phyloP scores from a whole-genome alignment of 2,113 vertebrate species.

The Burhinus bistriatus region DNA sequence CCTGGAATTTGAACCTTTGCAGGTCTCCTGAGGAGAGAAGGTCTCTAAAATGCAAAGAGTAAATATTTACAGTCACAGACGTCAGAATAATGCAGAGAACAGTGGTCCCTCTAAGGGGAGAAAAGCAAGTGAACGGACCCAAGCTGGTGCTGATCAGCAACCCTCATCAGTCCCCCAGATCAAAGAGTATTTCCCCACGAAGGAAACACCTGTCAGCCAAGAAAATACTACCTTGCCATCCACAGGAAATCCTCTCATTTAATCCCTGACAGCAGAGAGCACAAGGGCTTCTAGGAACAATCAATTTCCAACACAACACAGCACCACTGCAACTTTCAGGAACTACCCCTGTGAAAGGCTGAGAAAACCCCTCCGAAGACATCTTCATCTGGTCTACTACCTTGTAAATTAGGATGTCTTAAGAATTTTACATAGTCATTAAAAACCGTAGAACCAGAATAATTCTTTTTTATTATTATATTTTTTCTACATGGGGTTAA shows the following conservation, averaged over 20 bases:
- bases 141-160: neutral
- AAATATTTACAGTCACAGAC: neutral
- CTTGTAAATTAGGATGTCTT: neutral
- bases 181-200: neutral
- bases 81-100: neutral
- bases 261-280: neutral
- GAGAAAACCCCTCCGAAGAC: neutral
- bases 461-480: too few species aligned
- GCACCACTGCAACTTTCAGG: neutral
- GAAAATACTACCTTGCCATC: neutral
- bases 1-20: neutral
- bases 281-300: neutral
- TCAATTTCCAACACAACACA: neutral
- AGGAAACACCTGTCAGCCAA: neutral
- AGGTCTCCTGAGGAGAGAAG: neutral
- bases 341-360: neutral
- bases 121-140: neutral
- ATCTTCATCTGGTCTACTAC: neutral
- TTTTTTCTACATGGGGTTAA: neutral
- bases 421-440: neutral
- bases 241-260: neutral
- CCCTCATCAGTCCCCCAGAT: neutral
- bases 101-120: neutral
- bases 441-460: neutral
- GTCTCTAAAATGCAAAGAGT: neutral